Percentiles rank a stretch among this genome's conserved stretches.
phyloP scores from a whole-genome alignment of 2,888 invertebrate species.

The Lithophane socia region DNA sequence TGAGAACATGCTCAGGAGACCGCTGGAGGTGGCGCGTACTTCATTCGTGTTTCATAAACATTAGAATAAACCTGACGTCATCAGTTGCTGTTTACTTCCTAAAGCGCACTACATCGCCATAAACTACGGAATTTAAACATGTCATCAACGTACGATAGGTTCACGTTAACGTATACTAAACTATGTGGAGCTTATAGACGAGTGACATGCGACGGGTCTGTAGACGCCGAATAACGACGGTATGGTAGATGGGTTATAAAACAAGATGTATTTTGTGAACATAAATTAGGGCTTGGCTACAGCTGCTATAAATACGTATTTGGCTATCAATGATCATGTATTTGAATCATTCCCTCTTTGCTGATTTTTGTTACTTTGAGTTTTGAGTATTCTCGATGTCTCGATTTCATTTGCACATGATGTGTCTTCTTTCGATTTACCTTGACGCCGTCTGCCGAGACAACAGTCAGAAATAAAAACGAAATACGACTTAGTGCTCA shows the following conservation, averaged over 20 bases:
- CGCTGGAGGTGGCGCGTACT: no score
- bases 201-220: conserved; percentile 20
- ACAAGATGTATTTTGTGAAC: no score
- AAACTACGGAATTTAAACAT: conserved; percentile 34
- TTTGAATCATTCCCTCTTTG: neutral
- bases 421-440: no score
- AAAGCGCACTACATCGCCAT: conserved; percentile 22
- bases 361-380: neutral
- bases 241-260: neutral
- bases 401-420: no score
- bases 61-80: conserved; percentile 33
- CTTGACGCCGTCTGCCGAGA: neutral
- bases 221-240: neutral
- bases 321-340: neutral
- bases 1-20: no score
- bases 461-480: neutral
- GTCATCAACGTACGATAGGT: conserved; percentile 19
- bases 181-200: conserved; percentile 4
- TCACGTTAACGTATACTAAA: conserved; percentile 3
- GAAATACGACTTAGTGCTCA: no score
- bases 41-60: conserved; percentile 19
- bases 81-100: conserved; percentile 4
- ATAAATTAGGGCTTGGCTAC: no score
- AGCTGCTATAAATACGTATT: no score
- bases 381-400: neutral